Evolutionary conservation across 2,113 vertebrate species (phyloP), one percentile per base, ranked within the genome.

Genomic region (Dicentrarchus labrax): DNA sequence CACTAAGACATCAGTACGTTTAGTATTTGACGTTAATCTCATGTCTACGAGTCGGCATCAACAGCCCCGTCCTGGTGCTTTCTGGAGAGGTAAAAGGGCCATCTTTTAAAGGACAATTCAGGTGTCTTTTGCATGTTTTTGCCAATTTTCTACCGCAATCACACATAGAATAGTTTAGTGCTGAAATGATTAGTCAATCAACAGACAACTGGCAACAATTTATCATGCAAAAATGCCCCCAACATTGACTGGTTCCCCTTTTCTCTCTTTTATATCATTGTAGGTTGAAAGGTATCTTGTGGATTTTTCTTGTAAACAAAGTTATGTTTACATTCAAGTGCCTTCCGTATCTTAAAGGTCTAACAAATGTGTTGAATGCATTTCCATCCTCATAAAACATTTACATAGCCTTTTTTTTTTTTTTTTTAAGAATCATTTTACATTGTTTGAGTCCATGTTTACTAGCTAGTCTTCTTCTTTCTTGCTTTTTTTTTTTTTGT

Each of bases 111-210:
- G 45, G 54, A 48, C 22, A 15, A 2, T 36, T 38, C 36, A 36
- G 16, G 30, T 62, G 21, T 24, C 68, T 30, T 73, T 72, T 45
- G 6, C 39, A 13, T 41, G 38, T 57, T 65, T 38, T 47, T n/a
- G 51, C 65, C 60, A 66, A 66, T 76, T 86, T 66, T 66, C 66
- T 15, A 22, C 30, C 30, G 4, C 54, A 81, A 81, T 74, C 41
- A 11, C 30, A 30, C 30, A 30, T 30, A 19, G 24, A 30, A 21
- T 36, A 17, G 39, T 60, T 57, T 54, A 47, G 41, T 60, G 30
- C 22, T 51, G 30, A 45, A 64, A 80, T 45, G 0, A 66, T 56
- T n/a, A 13, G 30, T 5, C 0, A 4, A 41, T 45, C 6, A 47
- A 30, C 15, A 59, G 43, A 30, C 4, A 53, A 38, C 30, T 1